These are phyloP conservation scores for Azorinus chamasolen DNA, from an alignment of 2,888 invertebrate species.

Conservation along the genomic window DNA sequence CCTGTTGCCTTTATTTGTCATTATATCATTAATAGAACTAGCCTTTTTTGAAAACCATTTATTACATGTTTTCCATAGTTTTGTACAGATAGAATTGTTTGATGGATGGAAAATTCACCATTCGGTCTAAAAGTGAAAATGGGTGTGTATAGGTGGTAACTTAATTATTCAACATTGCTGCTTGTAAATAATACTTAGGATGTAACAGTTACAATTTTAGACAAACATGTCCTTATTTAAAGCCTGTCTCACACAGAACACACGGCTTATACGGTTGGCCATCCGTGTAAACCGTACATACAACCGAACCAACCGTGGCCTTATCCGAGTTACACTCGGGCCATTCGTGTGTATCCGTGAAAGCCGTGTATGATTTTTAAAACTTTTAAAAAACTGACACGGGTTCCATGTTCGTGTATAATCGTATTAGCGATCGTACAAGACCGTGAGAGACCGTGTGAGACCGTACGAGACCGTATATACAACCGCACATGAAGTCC, in stretches of 20 bases:
- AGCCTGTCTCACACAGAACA: conserved; percentile 18
- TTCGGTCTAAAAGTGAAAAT: no score
- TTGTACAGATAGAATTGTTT: no score
- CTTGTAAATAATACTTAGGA: no score
- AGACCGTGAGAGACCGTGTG: conserved; percentile 16
- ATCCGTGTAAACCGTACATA: conserved; percentile 13
- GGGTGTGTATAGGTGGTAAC: no score
- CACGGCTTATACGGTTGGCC: conserved; percentile 14
- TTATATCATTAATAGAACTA: no score
- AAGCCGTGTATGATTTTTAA: conserved; percentile 15
- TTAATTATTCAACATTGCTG: no score
- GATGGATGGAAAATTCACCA: no score
- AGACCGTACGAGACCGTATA: conserved; percentile 13
- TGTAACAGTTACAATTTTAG: no score
- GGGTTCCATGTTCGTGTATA: conserved; percentile 6
- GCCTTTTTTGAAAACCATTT: no score
- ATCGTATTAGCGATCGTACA: conserved; percentile 4
- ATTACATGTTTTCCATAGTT: no score
- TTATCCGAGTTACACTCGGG: conserved; percentile 13
- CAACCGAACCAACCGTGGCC: conserved; percentile 15
- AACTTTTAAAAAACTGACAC: conserved; percentile 14
- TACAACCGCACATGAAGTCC: conserved; percentile 10
- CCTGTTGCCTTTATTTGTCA: no score
- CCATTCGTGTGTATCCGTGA: conserved; percentile 14
- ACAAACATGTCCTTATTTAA: no score